A percentile compares a stretch with the other conserved stretches of the same genome.
Evolutionary conservation across 2,888 invertebrate genomes (phyloP).

Genomic region (Tinea semifulvella): DNA sequence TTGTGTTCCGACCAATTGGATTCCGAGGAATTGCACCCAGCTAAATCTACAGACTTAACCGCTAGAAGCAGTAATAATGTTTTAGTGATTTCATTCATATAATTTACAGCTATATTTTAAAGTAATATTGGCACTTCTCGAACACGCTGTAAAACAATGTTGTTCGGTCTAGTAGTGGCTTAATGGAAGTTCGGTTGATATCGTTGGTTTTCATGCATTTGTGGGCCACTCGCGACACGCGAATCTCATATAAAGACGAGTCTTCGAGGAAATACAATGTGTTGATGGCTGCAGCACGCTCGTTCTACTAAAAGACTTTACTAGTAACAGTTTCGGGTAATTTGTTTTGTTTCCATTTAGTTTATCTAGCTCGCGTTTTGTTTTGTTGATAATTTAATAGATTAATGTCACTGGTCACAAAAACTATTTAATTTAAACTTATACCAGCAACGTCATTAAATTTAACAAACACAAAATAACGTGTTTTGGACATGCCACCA

Average conservation of each 20-base stretch:
- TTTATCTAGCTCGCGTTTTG: not conserved
- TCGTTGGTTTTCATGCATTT: slow-evolving; percentile 5
- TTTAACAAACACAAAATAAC: slow-evolving; percentile 43
- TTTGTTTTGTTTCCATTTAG: slow-evolving; percentile 13
- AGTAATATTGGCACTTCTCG: no score
- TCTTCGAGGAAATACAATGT: slow-evolving; percentile 37
- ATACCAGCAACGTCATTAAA: not conserved
- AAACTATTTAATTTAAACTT: not conserved
- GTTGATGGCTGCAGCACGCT: slow-evolving; percentile 29
- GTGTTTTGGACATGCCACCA: slow-evolving; percentile 36
- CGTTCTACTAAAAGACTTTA: slow-evolving; percentile 35
- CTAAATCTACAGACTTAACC: no score
- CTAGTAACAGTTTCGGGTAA: slow-evolving; percentile 25
- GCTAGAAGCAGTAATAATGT: no score
- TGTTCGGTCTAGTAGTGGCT: no score
- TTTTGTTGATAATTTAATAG: not conserved
- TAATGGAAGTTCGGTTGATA: slow-evolving; percentile 19
- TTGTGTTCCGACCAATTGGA: no score
- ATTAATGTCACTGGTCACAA: not conserved
- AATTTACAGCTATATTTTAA: no score
- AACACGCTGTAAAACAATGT: no score
- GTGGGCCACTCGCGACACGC: slow-evolving; percentile 30
- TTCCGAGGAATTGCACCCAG: no score
- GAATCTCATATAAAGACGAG: slow-evolving; percentile 30
- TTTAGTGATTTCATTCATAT: no score